Base-by-base conservation (phyloP, 2,797 vertebrate species). In the Alcedo quadribrachys region DNA sequence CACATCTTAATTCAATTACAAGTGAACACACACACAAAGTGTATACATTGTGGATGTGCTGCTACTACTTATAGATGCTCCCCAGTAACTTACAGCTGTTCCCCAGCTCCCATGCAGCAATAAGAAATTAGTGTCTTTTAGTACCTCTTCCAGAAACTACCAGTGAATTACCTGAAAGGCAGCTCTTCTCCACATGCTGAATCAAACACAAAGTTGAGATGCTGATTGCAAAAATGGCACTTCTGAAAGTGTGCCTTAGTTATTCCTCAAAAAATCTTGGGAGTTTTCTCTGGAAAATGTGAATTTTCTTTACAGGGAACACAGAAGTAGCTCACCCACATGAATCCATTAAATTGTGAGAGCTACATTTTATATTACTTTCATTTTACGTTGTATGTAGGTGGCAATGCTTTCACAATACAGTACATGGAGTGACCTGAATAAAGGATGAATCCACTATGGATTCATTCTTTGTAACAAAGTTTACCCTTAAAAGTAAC, bases 321-420 rank as follows among this genome's bases (percentile, higher is more conserved):
- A 75, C 54, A 71, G 68, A 90, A 85, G 22, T 45, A 87, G 32
- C 54, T 85, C 12, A 4, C 81, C 70, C 50, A 85, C 81, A 22
- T 6, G 24, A 40, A 78, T 46, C 71, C 74, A 80, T 57, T 69
- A 89, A 28, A 81, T 42, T 62, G 46, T 54, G 85, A 81, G 60
- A 87, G 68, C 50, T 50, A 24, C 25, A 28, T 82, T 69, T 92
- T 67, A 55, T 25, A 50, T 86, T 89, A 55, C 73, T 87, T 85
- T 40, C 25, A 70, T 94, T 95, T 89, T 68, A 84, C 0, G 0
- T 35, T 65, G 55, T 35, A 65, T 0, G 25, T 81, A 91, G 70
- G 82, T 83, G 81, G 86, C 28, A 85, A 74, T 53, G 51, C 54
- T 82, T 84, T 89, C 62, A 81, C 35, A 84, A 88, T 76, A 90